Conservation (phyloP, 2,888 invertebrate species). For the Bembecia ichneumoniformis region DNA sequence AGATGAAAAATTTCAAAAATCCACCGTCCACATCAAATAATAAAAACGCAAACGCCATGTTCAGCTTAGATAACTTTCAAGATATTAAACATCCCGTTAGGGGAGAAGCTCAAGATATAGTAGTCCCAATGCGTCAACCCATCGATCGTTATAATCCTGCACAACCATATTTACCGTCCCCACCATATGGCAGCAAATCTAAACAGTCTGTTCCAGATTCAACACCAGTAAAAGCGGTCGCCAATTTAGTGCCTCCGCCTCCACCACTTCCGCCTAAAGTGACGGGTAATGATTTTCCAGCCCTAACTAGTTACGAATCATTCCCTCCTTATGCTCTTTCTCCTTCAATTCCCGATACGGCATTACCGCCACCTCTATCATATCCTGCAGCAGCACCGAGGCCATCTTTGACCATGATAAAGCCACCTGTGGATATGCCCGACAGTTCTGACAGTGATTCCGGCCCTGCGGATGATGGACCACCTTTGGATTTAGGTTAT, state of each 20-base stretch:
- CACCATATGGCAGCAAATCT: conserved; percentile 41
- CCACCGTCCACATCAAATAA: conserved; percentile 28
- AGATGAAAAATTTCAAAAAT: conserved; percentile 45
- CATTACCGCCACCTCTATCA: conserved; percentile 9
- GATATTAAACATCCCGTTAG: conserved; percentile 48
- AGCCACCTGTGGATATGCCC: conserved; percentile 25
- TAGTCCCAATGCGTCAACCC: conserved; percentile 27
- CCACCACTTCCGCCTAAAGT: conserved; percentile 39
- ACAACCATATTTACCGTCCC: conserved; percentile 55
- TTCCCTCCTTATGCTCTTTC: conserved; percentile 52
- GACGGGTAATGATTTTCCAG: conserved; percentile 42
- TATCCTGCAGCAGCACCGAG: conserved; percentile 12
- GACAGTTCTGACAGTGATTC: conserved; percentile 23
- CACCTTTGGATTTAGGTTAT: conserved; percentile 38
- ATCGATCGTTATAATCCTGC: conserved; percentile 67
- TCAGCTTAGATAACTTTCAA: conserved; percentile 46
- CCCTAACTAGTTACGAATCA: conserved; percentile 49
- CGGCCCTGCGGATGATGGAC: conserved; percentile 23
- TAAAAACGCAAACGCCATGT: conserved; percentile 47
- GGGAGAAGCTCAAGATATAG: conserved; percentile 56
- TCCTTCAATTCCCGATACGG: conserved; percentile 6
- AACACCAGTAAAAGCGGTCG: conserved; percentile 29
- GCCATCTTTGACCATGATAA: conserved; percentile 16
- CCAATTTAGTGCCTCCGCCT: conserved; percentile 49
- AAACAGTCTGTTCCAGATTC: conserved; percentile 33